Evolutionary conservation across 2,888 invertebrate genomes (phyloP).

Genomic region (Diloba caeruleocephala): DNA sequence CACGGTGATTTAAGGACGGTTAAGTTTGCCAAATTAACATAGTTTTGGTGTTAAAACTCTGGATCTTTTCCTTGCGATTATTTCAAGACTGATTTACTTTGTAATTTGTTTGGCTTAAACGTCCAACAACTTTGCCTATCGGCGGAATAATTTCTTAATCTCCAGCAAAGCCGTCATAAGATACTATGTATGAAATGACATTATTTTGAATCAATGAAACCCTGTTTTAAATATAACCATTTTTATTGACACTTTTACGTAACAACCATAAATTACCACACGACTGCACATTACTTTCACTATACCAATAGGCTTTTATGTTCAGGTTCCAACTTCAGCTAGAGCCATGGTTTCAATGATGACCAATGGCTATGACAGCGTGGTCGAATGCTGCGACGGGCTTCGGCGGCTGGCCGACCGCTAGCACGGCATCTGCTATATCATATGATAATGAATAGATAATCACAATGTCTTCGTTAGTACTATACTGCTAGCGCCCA

Average conservation of each 20-base stretch:
- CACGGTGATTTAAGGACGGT: no score
- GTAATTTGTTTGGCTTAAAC: no score
- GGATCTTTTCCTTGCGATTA: no score
- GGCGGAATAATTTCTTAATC: no score
- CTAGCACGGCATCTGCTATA: constrained; percentile 80
- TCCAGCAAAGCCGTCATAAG: no score
- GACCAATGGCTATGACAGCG: constrained; percentile 77
- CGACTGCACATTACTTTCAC: constrained; percentile 42
- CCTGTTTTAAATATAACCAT: constrained; percentile 36
- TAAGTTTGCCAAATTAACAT: no score
- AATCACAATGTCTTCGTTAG: background rate
- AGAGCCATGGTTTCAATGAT: constrained; percentile 25
- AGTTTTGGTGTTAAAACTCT: no score
- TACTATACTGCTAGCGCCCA: background rate
- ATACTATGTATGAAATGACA: no score
- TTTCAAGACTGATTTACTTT: no score
- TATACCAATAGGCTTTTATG: constrained; percentile 20
- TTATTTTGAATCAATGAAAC: background rate
- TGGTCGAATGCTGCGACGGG: constrained; percentile 84
- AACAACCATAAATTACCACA: constrained; percentile 34
- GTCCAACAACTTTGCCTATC: no score
- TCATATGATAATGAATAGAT: background rate
- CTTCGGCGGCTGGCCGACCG: constrained; percentile 81
- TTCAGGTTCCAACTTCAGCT: constrained; percentile 1
- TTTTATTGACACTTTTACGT: constrained; percentile 57